Percentiles rank a stretch among this genome's conserved stretches.
Evolutionary conservation across 2,797 vertebrate species (phyloP).

Genomic region (Lycodopsis pacificus): DNA sequence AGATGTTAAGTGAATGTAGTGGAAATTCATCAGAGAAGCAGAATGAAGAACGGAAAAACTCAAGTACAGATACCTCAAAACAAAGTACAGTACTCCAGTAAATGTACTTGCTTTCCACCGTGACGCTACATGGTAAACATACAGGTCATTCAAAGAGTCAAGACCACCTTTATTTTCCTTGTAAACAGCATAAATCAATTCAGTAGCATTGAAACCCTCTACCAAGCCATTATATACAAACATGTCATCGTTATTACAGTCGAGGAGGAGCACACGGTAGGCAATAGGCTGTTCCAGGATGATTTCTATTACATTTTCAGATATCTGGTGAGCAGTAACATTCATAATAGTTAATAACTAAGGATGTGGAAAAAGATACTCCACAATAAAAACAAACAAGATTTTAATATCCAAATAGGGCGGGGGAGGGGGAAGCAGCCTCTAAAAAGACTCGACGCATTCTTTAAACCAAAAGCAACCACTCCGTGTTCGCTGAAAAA

Average conservation of each 20-base stretch:
- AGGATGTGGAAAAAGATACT: constrained; percentile 45
- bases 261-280: constrained; percentile 71
- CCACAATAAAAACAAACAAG: constrained; percentile 51
- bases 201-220: constrained; percentile 88
- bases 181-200: constrained; percentile 89
- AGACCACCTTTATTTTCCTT: constrained; percentile 90
- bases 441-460: constrained; percentile 69
- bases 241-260: constrained; percentile 86
- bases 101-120: neutral
- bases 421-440: constrained; percentile 44
- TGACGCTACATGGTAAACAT: neutral
- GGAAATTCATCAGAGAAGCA: neutral
- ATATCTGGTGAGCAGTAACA: constrained; percentile 72
- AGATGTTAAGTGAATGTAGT: neutral
- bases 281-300: constrained; percentile 67
- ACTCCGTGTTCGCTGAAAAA: constrained; percentile 68
- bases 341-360: constrained; percentile 67
- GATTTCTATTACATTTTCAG: constrained; percentile 61
- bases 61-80: no score
- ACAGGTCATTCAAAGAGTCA: constrained; percentile 72
- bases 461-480: constrained; percentile 65
- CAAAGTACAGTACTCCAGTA: neutral
- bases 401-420: constrained; percentile 54
- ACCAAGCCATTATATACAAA: constrained; percentile 92
- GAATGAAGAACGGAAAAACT: neutral